These are phyloP conservation scores for Chironomus riparius DNA, from an alignment of 2,888 invertebrate species.

Conservation along the genomic window DNA sequence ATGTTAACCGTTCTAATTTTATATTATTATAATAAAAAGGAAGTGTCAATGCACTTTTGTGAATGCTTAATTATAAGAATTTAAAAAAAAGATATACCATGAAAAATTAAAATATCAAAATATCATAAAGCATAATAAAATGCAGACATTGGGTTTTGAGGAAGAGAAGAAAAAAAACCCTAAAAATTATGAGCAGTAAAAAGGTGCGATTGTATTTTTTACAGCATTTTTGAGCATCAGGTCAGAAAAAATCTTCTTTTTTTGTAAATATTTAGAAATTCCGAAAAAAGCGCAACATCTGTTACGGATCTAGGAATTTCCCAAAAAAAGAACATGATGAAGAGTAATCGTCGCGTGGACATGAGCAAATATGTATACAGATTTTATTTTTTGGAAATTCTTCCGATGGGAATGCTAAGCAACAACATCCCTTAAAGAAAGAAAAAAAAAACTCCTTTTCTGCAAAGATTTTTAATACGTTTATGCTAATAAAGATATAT, in stretches of 20 bases:
- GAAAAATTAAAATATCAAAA: neutral
- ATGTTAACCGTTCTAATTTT: too few relatives aligned
- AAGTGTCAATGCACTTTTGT: neutral
- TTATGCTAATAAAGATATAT: neutral
- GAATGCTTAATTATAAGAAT: neutral
- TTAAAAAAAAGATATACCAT: neutral
- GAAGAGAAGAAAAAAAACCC: neutral
- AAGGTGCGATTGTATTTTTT: neutral
- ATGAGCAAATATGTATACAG: neutral
- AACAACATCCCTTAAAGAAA: neutral
- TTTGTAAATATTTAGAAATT: constrained; percentile 19
- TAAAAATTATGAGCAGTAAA: neutral
- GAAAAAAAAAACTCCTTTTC: neutral
- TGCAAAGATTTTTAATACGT: neutral
- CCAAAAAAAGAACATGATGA: neutral
- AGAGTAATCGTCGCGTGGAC: constrained; percentile 15
- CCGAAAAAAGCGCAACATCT: constrained; percentile 23
- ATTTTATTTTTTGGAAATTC: neutral
- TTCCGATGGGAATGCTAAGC: neutral
- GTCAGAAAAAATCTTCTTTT: constrained; percentile 11
- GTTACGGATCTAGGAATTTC: constrained; percentile 20
- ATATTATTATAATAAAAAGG: too few relatives aligned
- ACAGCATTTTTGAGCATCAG: neutral
- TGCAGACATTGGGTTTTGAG: neutral
- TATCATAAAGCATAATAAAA: neutral